Base-by-base conservation (phyloP, 2,888 invertebrate species). In the Amblyjoppa fuscipennis region DNA sequence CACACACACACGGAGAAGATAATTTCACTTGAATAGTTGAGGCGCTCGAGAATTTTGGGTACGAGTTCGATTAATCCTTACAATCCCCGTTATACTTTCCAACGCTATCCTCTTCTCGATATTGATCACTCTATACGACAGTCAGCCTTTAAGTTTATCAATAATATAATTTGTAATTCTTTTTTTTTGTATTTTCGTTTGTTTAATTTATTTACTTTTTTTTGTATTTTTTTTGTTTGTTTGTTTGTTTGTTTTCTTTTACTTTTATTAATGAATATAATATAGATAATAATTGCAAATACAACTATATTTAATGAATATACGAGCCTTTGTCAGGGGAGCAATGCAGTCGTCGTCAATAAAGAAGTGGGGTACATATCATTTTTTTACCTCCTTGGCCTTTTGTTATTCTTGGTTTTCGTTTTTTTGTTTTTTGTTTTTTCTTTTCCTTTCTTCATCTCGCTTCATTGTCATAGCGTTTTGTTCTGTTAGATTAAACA, bases 311-410 rank as follows among this genome's bases (percentile, higher is more conserved):
- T 71, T 71, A 91, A 91, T 92, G 91, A 91, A 92, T 91, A 92
- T 91, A 91, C 91, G 90, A 92, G 92, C 92, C 91, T 92, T 91
- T 91, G 92, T 92, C 90, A 90, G 89, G 91, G 91, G 91, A 91
- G 91, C 89, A 90, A 91, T 91, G 90, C 91, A 91, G 91, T 92
- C 91, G 91, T 91, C 91, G 86, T 91, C 91, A 86, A 91, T 92
- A 90, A 91, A 91, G 89, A 87, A 90, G 85, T 91, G 90, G 87
- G 89, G 87, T 87, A 87, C 74, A 84, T 79, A 83, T 88, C 86
- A 83, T 74, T 81, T 86, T 85, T 85, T 71, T 85, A 87, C 73
- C 79, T 88, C 85, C 78, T 80, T 82, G 79, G 78, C 79, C 76
- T 82, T 81, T 84, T 82, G 56, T 79, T 75, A 61, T 49, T 75